These are phyloP conservation scores for Octodonta nipae DNA, from an alignment of 2,888 invertebrate species.

Conservation along the genomic window DNA sequence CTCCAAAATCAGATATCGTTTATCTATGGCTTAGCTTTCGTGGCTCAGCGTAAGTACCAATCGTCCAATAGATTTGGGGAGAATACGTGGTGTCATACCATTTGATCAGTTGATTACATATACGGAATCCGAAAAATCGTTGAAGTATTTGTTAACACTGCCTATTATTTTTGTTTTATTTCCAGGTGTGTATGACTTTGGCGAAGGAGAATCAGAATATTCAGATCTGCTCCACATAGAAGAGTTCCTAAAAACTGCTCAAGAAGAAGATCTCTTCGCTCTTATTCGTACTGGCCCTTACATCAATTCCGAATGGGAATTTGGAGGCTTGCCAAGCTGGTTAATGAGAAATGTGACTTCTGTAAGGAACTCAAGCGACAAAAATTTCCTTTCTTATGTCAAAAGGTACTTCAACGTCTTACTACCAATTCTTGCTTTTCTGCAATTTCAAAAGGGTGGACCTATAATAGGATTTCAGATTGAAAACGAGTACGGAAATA, in stretches of 20 bases:
- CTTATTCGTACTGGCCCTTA: constrained; percentile 79
- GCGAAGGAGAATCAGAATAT: constrained; percentile 44
- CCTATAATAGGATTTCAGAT: constrained; percentile 78
- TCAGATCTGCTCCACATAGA: constrained; percentile 39
- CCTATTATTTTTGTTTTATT: too few species aligned
- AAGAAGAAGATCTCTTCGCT: constrained; percentile 63
- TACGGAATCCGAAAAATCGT: too few species aligned
- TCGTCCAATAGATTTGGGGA: too few species aligned
- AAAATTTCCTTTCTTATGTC: constrained; percentile 27
- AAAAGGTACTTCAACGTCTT: constrained; percentile 30
- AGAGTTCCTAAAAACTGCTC: constrained; percentile 55
- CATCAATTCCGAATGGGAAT: constrained; percentile 81
- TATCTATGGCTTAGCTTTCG: too few species aligned
- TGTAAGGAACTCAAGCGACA: constrained; percentile 5
- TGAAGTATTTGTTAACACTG: too few species aligned
- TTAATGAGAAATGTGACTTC: constrained; percentile 13
- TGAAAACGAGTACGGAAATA: constrained; percentile 53
- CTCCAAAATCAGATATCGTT: too few species aligned
- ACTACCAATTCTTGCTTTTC: constrained; percentile 37
- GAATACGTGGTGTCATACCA: too few species aligned
- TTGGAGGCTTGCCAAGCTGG: constrained; percentile 30
- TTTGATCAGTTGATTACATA: too few species aligned
- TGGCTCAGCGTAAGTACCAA: too few species aligned
- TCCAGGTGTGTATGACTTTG: constrained; percentile 30
- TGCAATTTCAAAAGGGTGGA: constrained; percentile 64